These are phyloP conservation scores for Isichthys henryi DNA, from an alignment of 2,113 vertebrate genomes.

Conservation along the genomic window DNA sequence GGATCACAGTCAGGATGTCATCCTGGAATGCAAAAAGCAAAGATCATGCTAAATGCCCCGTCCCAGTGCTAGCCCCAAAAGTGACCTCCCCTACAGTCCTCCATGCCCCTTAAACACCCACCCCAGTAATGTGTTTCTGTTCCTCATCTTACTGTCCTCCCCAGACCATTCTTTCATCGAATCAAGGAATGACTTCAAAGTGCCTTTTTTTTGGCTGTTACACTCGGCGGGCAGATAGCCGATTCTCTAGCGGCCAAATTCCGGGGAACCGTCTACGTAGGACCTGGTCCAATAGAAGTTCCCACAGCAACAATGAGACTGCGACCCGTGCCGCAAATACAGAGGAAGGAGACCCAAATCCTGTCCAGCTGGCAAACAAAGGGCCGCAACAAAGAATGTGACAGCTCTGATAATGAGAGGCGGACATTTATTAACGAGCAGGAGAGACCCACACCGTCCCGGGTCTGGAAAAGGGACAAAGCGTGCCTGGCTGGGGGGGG, in stretches of 20 bases:
- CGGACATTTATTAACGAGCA: neutral
- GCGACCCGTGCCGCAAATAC: neutral
- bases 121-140: neutral
- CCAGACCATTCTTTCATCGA: neutral
- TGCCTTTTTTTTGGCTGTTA: neutral
- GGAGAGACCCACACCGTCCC: neutral
- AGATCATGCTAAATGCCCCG: neutral
- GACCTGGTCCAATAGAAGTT: neutral
- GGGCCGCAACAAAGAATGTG: neutral
- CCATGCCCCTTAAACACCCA: neutral
- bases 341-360: neutral
- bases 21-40: slow-evolving; percentile 60
- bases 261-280: neutral
- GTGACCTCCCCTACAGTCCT: neutral
- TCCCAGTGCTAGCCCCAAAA: neutral
- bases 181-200: neutral
- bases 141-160: neutral
- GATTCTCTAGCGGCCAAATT: neutral
- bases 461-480: neutral
- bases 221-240: neutral
- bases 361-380: neutral
- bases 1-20: slow-evolving; percentile 93
- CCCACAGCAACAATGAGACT: neutral
- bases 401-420: neutral
- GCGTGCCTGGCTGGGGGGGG: neutral